Evolutionary conservation across 2,888 invertebrate species (phyloP), one percentile per base, ranked within the genome.

Genomic region (Torymus aiolomorphi): DNA sequence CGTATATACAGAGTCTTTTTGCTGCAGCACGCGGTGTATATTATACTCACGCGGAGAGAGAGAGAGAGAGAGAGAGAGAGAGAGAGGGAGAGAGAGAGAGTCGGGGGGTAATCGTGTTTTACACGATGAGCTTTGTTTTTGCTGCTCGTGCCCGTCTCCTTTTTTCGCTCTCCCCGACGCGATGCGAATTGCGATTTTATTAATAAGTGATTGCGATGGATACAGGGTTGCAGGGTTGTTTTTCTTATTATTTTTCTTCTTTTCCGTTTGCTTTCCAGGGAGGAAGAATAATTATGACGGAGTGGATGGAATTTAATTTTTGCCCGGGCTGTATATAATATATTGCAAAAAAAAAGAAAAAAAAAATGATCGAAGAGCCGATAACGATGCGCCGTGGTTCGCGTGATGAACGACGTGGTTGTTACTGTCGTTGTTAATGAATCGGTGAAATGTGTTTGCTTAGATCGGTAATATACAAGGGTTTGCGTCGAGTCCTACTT

Each of bases 71-170:
- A 31, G 31, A 42, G 42, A 57, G 52, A 42, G 5, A 42, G 42
- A 8, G 8, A 0, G 42, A 42, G 42, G 51, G 52, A 42, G 5
- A 42, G 42, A 8, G 8, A 42, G 42, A 42, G 42, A 31, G 31
- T 57, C 72, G 20, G 24, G 16, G 57, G 63, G 72, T 62, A 65
- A 73, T 78, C 65, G 62, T 78, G 81, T 72, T 70, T 63, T 67
- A 72, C 76, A 76, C 76, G 76, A 80, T 80, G 80, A 72, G 76
- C 77, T 82, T 80, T 76, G 73, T 66, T 76, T 78, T 86, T 86
- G n/a, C 24, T 42, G 42, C 42, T 42, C 8, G 42, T 42, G 42
- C 42, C 1, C 8, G 8, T 42, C 42, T 42, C 42, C 8, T 72
- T 66, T n/a, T 69, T 61, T 61, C 70, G 11, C 24, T 76, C 51